These are phyloP conservation scores for Macroglossus sobrinus DNA, from an alignment of 2,113 vertebrate species.

Conservation along the genomic window DNA sequence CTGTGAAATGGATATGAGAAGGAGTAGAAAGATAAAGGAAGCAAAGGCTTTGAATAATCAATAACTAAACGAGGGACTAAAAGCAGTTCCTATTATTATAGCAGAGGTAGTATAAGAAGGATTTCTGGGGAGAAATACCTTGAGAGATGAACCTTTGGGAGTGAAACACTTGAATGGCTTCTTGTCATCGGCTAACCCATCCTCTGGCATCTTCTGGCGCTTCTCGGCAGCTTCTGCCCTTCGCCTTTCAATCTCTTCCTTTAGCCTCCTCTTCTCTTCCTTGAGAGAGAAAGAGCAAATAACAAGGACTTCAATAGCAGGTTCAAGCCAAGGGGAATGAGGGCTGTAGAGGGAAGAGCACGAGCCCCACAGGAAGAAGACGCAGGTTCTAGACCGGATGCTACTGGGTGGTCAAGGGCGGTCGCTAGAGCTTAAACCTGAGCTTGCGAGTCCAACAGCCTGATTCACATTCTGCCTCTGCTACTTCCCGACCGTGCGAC, in stretches of 20 bases:
- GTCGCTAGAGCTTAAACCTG: not conserved
- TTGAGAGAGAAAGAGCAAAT: conserved; percentile 74
- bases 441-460: not conserved
- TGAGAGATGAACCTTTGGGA: conserved; percentile 94
- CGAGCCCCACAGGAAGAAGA: not conserved
- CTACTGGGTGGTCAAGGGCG: not conserved
- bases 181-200: conserved; percentile 86
- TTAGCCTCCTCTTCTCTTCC: conserved; percentile 97
- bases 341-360: not conserved
- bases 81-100: not conserved
- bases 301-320: not conserved
- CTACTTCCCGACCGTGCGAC: not conserved
- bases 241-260: conserved; percentile 97
- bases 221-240: conserved; percentile 98
- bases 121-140: conserved; percentile 82
- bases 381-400: not conserved
- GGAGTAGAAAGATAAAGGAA: not conserved
- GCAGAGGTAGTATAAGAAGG: not conserved
- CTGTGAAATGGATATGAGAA: not conserved
- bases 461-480: not conserved
- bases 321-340: not conserved
- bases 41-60: not conserved
- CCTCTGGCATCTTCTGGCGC: conserved; percentile 93
- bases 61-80: not conserved
- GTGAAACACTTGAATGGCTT: conserved; percentile 95